phyloP scores from a whole-genome alignment of 2,797 vertebrate genomes.

The Lutjanus campechanus region DNA sequence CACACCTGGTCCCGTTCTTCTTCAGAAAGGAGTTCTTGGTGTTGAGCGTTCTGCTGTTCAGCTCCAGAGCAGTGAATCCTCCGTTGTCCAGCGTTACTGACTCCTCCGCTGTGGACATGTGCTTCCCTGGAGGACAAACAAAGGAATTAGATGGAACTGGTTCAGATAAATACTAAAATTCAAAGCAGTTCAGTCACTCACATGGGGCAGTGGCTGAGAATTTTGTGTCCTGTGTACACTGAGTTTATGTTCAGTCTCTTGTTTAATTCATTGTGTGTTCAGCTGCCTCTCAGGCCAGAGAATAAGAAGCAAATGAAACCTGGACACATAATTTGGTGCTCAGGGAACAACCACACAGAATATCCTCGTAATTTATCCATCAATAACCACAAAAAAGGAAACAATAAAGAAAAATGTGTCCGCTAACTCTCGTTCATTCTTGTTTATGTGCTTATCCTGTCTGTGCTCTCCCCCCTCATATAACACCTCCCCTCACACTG shows the following conservation, averaged over 20 bases:
- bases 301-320: conserved; percentile 21
- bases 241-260: conserved; percentile 12
- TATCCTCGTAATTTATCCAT: conserved; percentile 8
- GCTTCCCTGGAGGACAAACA: conserved; percentile 86
- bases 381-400: conserved; percentile 21
- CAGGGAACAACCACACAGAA: conserved; percentile 4
- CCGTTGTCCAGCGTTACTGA: conserved; percentile 94
- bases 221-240: neutral
- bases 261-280: conserved; percentile 32
- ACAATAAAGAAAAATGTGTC: conserved; percentile 18
- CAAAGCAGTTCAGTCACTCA: neutral
- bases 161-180: conserved; percentile 4
- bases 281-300: conserved; percentile 6
- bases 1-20: conserved; percentile 94
- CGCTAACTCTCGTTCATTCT: neutral
- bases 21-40: conserved; percentile 94
- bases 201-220: neutral
- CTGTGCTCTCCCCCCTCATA: neutral
- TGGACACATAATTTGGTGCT: conserved; percentile 8
- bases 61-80: conserved; percentile 94
- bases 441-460: neutral
- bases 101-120: conserved; percentile 90
- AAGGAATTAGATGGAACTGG: neutral
- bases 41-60: conserved; percentile 93
- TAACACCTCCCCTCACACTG: conserved; percentile 13